phyloP scores from a whole-genome alignment of 2,113 vertebrate species.

The Sardina pilchardus region DNA sequence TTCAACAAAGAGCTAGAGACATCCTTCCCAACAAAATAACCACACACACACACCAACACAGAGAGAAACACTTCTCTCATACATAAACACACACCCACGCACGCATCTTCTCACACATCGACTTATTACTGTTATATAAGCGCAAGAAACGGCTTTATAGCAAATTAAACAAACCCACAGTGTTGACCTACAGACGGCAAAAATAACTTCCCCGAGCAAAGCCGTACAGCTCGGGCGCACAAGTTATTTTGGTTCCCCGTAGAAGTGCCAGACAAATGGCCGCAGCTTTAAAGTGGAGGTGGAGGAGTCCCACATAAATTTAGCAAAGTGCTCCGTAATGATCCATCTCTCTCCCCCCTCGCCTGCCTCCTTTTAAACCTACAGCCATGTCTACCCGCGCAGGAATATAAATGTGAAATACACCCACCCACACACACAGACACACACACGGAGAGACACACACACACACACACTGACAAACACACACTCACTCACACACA shows the following conservation, averaged over 20 bases:
- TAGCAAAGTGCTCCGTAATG: background rate
- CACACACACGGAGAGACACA: background rate
- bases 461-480: background rate
- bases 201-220: background rate
- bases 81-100: background rate
- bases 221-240: too few species aligned
- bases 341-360: background rate
- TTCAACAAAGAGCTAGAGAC: too few species aligned
- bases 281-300: background rate
- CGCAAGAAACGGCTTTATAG: background rate
- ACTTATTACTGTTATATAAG: background rate
- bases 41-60: background rate
- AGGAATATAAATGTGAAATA: slow-evolving; percentile 9
- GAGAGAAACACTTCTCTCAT: background rate
- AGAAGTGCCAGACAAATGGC: background rate
- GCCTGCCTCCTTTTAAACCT: background rate
- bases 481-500: background rate
- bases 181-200: slow-evolving; percentile 2
- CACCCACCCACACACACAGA: background rate
- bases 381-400: background rate
- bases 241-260: background rate
- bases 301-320: background rate
- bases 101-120: background rate
- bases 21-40: background rate
- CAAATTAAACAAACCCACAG: background rate